A percentile compares a stretch with the other conserved stretches of the same genome.
These are phyloP conservation scores for Hybos culiciformis DNA, from an alignment of 2,888 invertebrate genomes.

Conservation along the genomic window DNA sequence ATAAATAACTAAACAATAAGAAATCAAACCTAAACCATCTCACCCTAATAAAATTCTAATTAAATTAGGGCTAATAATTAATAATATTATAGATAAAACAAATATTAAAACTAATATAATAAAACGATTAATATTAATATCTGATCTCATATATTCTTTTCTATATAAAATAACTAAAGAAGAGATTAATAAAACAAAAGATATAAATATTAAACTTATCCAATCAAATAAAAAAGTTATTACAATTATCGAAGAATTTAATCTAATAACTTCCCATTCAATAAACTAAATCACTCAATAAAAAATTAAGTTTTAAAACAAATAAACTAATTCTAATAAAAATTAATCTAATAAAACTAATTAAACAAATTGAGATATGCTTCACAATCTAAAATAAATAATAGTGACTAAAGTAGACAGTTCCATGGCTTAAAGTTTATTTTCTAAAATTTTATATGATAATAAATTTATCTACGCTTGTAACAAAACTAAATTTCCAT, in stretches of 20 bases:
- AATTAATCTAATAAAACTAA: constrained; percentile 40
- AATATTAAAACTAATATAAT: constrained; percentile 49
- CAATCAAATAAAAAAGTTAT: constrained; percentile 49
- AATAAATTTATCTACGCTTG: too few relatives aligned
- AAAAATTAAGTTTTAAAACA: constrained; percentile 35
- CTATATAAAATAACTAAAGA: constrained; percentile 51
- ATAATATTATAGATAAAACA: constrained; percentile 50
- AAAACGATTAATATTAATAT: constrained; percentile 48
- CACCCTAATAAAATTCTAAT: constrained; percentile 58
- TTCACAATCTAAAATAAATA: constrained; percentile 40
- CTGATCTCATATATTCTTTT: constrained; percentile 45
- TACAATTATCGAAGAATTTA: constrained; percentile 38
- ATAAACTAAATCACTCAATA: constrained; percentile 38
- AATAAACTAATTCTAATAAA: constrained; percentile 33
- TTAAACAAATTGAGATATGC: constrained; percentile 40
- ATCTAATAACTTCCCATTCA: constrained; percentile 42
- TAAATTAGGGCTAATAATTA: constrained; percentile 56
- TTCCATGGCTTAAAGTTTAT: too few relatives aligned
- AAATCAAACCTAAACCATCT: constrained; percentile 57
- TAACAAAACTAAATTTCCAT: too few relatives aligned
- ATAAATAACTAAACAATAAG: constrained; percentile 50
- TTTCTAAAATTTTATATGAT: too few relatives aligned
- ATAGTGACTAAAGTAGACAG: too few relatives aligned
- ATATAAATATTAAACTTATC: constrained; percentile 49
- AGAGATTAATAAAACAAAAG: constrained; percentile 51